Evolutionary conservation across 2,888 invertebrate species (phyloP).

Genomic region (Drosophila heteroneura): DNA sequence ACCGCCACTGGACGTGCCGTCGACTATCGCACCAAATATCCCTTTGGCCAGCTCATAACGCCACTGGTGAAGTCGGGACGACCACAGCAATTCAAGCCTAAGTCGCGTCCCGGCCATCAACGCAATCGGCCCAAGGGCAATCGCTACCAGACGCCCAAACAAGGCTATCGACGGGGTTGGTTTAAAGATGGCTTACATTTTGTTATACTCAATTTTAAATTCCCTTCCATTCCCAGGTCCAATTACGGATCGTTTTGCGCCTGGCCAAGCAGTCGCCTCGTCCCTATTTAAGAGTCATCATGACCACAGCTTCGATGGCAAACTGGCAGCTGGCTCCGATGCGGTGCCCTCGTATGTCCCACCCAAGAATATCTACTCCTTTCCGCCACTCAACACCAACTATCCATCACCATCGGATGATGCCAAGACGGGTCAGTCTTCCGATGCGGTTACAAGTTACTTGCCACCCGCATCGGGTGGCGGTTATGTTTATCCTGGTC

Average conservation of each 20-base stretch:
- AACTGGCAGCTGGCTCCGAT: conserved; percentile 69
- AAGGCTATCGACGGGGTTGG: conserved; percentile 67
- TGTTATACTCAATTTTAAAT: neutral
- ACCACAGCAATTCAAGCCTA: conserved; percentile 44
- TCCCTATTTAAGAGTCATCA: conserved; percentile 63
- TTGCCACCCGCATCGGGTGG: conserved; percentile 82
- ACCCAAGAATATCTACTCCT: conserved; percentile 81
- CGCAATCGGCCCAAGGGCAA: conserved; percentile 44
- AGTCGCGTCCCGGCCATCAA: conserved; percentile 35
- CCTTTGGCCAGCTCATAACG: conserved; percentile 82
- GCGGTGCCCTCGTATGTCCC: conserved; percentile 72
- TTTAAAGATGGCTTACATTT: conserved; percentile 53
- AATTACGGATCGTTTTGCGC: conserved; percentile 83
- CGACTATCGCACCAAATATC: conserved; percentile 82
- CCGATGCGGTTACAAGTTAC: conserved; percentile 81
- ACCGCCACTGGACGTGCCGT: conserved; percentile 83
- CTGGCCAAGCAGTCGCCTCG: conserved; percentile 83
- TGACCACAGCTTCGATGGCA: conserved; percentile 53
- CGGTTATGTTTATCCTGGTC: conserved; percentile 66
- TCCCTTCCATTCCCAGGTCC: conserved; percentile 52
- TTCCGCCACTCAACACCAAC: conserved; percentile 83
- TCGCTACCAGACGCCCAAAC: conserved; percentile 32
- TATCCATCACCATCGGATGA: conserved; percentile 81
- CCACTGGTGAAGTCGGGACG: conserved; percentile 70
- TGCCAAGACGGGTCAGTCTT: conserved; percentile 68